Percentiles rank a stretch among this genome's conserved stretches.
phyloP scores from a whole-genome alignment of 2,888 invertebrate genomes.

The Pharmacophagus antenor region DNA sequence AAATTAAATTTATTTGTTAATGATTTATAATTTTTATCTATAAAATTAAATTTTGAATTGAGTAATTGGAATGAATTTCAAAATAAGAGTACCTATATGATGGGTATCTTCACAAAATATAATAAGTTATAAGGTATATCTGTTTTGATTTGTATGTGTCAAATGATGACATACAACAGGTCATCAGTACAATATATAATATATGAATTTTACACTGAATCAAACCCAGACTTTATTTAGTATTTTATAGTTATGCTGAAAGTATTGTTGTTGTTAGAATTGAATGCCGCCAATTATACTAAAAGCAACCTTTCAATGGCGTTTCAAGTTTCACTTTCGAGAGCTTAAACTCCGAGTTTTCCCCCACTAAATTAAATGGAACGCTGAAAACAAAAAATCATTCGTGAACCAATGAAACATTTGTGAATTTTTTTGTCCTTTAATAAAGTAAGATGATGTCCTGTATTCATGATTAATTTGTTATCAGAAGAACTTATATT shows the following conservation, averaged over 20 bases:
- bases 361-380: neutral
- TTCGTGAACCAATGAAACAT: neutral
- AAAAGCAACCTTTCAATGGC: conserved; percentile 19
- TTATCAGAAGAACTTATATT: no score
- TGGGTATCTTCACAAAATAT: no score
- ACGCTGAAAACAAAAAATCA: conserved; percentile 1
- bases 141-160: no score
- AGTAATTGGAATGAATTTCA: no score
- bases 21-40: neutral
- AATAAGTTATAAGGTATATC: no score
- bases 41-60: neutral
- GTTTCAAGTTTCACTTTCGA: conserved; percentile 9
- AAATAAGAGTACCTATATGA: neutral
- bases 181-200: neutral
- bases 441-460: neutral
- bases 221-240: neutral
- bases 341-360: neutral
- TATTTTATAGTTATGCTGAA: neutral
- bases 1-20: neutral
- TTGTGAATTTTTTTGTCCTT: neutral
- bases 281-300: conserved; percentile 13
- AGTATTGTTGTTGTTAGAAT: conserved; percentile 13
- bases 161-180: neutral
- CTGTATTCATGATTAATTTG: no score
- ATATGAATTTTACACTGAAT: neutral